Evolutionary conservation across 2,888 invertebrate species (phyloP).

Genomic region (Drosophila anomelani): DNA sequence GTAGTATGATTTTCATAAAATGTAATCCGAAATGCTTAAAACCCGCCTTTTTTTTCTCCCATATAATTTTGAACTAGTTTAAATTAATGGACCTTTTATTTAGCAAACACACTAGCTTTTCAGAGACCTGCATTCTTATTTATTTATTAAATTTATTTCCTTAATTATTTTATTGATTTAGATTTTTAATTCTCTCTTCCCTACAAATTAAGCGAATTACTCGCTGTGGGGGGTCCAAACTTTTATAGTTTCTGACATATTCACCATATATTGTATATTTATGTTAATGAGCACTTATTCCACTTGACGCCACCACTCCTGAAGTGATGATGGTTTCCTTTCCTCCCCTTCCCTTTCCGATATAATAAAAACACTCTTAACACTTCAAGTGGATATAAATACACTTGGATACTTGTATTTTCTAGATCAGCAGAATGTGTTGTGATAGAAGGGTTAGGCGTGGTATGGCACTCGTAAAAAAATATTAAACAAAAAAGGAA

Average conservation of each 20-base stretch:
- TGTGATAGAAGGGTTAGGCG: background rate
- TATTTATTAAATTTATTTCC: background rate
- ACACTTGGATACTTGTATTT: background rate
- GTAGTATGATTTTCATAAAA: too few species aligned
- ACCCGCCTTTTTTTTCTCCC: too few species aligned
- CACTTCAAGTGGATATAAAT: constrained; percentile 8
- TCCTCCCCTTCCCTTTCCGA: background rate
- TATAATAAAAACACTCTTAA: constrained; percentile 6
- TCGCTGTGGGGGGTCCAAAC: background rate
- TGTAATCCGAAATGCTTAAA: too few species aligned
- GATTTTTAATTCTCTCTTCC: background rate
- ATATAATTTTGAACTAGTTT: too few species aligned
- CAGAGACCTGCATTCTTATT: background rate
- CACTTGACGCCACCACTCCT: constrained; percentile 5
- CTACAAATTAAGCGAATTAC: background rate
- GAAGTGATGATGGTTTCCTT: constrained; percentile 3
- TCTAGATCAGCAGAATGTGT: background rate
- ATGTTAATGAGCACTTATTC: constrained; percentile 10
- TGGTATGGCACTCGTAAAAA: background rate
- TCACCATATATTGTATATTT: constrained; percentile 1
- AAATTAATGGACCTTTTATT: too few species aligned
- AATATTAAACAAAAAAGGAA: background rate
- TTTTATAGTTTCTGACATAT: background rate
- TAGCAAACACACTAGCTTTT: too few species aligned
- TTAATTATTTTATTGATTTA: background rate